These are phyloP conservation scores for Pteropus rufus DNA, from an alignment of 2,797 vertebrate genomes.

Conservation along the genomic window DNA sequence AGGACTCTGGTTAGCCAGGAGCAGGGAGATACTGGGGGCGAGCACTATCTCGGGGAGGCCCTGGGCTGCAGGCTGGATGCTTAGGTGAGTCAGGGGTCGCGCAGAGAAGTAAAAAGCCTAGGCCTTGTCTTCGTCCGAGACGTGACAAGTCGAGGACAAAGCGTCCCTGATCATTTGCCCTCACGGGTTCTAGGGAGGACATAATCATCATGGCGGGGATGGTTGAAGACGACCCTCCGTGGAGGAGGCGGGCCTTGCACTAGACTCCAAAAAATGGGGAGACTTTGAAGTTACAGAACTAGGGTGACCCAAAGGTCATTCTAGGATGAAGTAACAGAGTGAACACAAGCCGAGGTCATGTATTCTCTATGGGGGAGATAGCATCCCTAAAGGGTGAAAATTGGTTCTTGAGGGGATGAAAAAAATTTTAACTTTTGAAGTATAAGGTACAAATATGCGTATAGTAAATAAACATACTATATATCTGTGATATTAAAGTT, in stretches of 20 bases:
- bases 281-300: background rate
- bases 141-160: background rate
- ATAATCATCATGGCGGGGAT: background rate
- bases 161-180: background rate
- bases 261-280: background rate
- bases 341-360: background rate
- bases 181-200: background rate
- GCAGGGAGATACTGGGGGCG: background rate
- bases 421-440: background rate
- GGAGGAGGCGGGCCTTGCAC: background rate
- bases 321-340: background rate
- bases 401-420: background rate
- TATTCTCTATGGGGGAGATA: background rate
- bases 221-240: background rate
- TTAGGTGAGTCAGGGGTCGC: background rate
- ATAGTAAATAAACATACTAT: background rate
- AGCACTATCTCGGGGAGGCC: background rate
- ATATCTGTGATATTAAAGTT: slow-evolving; percentile 8
- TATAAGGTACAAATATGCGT: background rate
- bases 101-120: background rate
- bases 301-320: background rate
- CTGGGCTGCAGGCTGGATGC: background rate
- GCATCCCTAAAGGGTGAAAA: background rate
- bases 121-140: background rate
- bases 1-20: background rate